These are phyloP conservation scores for Cataglyphis livida DNA, from an alignment of 2,888 invertebrate species.

Conservation along the genomic window DNA sequence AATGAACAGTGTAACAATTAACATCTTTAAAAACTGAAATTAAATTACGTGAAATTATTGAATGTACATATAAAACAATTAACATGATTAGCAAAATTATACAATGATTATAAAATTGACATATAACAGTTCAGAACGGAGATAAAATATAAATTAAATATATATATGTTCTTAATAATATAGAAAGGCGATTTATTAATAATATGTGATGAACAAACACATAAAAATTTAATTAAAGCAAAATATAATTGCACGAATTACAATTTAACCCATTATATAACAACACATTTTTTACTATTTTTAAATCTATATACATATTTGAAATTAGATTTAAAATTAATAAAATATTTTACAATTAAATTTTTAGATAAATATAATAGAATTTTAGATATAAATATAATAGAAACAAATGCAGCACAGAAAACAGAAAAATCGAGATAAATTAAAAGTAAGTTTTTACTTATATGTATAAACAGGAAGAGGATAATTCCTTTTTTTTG, in stretches of 20 bases:
- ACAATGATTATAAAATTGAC: neutral
- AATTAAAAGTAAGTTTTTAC: neutral
- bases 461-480: neutral
- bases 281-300: neutral
- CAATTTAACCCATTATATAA: neutral
- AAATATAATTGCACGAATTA: neutral
- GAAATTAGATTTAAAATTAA: neutral
- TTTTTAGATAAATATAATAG: neutral
- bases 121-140: neutral
- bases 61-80: neutral
- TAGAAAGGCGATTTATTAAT: neutral
- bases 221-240: neutral
- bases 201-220: constrained; percentile 8
- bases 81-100: neutral
- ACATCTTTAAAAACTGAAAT: neutral
- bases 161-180: neutral
- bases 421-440: neutral
- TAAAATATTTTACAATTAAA: neutral
- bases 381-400: neutral
- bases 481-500: neutral
- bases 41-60: neutral
- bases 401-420: neutral
- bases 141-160: neutral
- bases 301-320: neutral
- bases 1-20: neutral